These are phyloP conservation scores for Orchesella flavescens DNA, from an alignment of 2,888 invertebrate genomes.

Conservation along the genomic window DNA sequence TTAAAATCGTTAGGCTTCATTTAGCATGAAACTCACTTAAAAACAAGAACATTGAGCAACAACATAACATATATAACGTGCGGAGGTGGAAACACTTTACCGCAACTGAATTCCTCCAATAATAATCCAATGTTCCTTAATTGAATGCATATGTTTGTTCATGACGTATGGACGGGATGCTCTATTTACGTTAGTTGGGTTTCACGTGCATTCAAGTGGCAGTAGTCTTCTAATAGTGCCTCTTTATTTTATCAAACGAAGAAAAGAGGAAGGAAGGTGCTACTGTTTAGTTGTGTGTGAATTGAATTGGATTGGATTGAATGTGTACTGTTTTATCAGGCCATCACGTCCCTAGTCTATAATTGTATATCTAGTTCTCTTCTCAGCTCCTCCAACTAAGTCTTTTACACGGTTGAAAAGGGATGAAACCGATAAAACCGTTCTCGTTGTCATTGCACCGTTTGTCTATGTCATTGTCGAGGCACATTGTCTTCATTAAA, in stretches of 20 bases:
- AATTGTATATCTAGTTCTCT: not conserved
- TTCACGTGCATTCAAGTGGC: too few species aligned
- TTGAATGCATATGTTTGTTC: too few species aligned
- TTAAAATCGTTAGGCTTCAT: constrained; percentile 24
- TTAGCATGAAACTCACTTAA: constrained; percentile 18
- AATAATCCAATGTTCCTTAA: too few species aligned
- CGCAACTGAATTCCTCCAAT: too few species aligned
- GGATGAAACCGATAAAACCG: constrained; percentile 51
- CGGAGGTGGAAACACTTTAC: not conserved
- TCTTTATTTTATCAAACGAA: constrained; percentile 35
- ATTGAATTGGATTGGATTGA: not conserved
- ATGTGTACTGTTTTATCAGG: not conserved
- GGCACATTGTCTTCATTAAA: constrained; percentile 54
- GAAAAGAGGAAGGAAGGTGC: constrained; percentile 31
- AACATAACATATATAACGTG: not conserved
- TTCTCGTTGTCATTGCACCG: constrained; percentile 46
- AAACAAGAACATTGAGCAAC: not conserved
- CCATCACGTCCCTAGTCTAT: not conserved
- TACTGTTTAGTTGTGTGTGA: constrained; percentile 19
- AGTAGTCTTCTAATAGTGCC: constrained; percentile 17
- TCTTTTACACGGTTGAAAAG: constrained; percentile 25
- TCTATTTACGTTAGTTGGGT: too few species aligned
- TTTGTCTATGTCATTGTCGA: constrained; percentile 60
- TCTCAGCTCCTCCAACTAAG: not conserved
- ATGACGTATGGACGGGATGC: too few species aligned